Evolutionary conservation across 2,113 vertebrate species (phyloP), one percentile per base, ranked within the genome.

Genomic region (Marmota monax): DNA sequence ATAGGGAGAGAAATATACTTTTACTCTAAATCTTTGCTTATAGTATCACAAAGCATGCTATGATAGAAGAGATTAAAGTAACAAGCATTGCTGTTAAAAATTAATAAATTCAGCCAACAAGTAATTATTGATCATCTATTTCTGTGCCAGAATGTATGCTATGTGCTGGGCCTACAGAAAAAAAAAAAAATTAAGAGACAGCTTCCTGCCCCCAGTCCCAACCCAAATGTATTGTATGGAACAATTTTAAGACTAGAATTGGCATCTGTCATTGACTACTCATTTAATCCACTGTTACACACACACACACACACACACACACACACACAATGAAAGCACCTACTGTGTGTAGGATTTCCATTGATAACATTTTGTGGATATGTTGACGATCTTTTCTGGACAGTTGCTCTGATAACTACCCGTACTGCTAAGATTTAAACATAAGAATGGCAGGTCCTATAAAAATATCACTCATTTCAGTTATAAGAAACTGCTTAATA

Each of bases 21-120:
- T 93, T 37, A 69, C 65, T 83, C 76, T 84, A 25, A 25, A 94
- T 92, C 45, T 88, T 93, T 96, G 70, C 13, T 97, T 90, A 32
- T 27, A 74, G 83, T 48, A 85, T 95, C 48, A 48, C 90, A 74
- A 76, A 70, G 37, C 42, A 18, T 53, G 22, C 90, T 92, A 42
- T 88, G 45, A 85, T 12, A 27, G 90, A 85, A 48, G 73, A 90
- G 63, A 58, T 86, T 5, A 89, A 78, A 86, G 42, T 89, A 83
- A 89, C 0, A 73, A 93, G 20, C 73, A 70, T 42, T 63, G 76
- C 25, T 48, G 17, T 20, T 51, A 51, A 51, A 72, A 39, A 20
- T 17, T 39, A 45, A 16, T 16, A 87, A 39, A 63, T 63, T 63
- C 51, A 34, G 37, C 63, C 85, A 84, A 2, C 20, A 82, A 79